Percentiles rank a stretch among this genome's conserved stretches.
phyloP scores from a whole-genome alignment of 2,888 invertebrate genomes.

The Leucoma salicis region DNA sequence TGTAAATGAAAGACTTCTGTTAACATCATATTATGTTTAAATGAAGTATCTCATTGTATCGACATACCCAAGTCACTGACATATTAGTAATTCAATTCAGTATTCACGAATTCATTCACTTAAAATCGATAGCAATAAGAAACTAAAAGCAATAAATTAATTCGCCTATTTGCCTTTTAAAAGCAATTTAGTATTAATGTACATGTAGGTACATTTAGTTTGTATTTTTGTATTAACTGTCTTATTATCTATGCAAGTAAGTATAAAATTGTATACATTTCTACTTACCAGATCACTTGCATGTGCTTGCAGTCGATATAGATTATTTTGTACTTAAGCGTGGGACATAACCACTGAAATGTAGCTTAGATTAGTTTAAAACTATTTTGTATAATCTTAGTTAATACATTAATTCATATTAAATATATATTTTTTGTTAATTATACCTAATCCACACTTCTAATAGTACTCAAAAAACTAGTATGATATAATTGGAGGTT shows the following conservation, averaged over 20 bases:
- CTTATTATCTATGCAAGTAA: slow-evolving; percentile 1
- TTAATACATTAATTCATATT: slow-evolving; percentile 15
- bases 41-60: slow-evolving; percentile 3
- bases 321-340: no score
- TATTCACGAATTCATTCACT: neutral
- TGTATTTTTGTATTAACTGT: slow-evolving; percentile 9
- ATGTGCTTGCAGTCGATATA: no score
- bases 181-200: slow-evolving; percentile 6
- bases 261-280: neutral
- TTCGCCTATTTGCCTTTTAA: slow-evolving; percentile 3
- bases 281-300: neutral
- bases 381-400: slow-evolving; percentile 8
- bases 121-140: slow-evolving; percentile 2
- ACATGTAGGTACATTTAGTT: no score
- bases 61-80: slow-evolving; percentile 17
- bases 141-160: slow-evolving; percentile 9
- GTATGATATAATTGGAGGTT: no score
- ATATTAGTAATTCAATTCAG: slow-evolving; percentile 13
- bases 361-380: slow-evolving; percentile 5
- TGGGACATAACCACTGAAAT: neutral
- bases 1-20: no score
- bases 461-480: no score
- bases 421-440: neutral
- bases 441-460: no score
- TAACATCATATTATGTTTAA: no score